Conservation (phyloP, 2,888 invertebrate species). For the Itoplectis maculator region DNA sequence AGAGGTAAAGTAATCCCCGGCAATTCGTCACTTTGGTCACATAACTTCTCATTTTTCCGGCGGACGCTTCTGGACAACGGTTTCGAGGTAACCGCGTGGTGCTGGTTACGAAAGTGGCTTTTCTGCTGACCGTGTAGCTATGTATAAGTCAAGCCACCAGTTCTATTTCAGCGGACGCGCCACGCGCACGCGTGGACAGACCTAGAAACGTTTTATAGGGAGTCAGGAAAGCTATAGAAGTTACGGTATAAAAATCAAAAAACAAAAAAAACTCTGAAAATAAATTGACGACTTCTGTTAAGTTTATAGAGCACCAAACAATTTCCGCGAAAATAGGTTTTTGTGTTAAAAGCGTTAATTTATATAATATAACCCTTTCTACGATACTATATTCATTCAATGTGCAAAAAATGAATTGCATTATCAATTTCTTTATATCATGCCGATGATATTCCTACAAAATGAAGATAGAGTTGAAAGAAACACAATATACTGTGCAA, state of each 20-base stretch:
- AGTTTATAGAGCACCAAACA: not conserved
- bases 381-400: too few species aligned
- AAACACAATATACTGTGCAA: not conserved
- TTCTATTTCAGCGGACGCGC: not conserved
- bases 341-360: not conserved
- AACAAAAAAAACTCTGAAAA: not conserved
- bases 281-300: not conserved
- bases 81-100: constrained; percentile 43
- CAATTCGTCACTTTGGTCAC: constrained; percentile 78
- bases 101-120: constrained; percentile 59
- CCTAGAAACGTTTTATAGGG: not conserved
- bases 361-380: not conserved
- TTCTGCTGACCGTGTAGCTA: constrained; percentile 47
- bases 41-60: constrained; percentile 75
- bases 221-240: constrained; percentile 3
- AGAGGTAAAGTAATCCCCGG: constrained; percentile 73
- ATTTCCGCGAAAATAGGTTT: not conserved
- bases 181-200: not conserved
- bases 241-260: not conserved
- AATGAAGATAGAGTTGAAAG: not conserved
- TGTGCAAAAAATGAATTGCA: not conserved
- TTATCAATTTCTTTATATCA: not conserved
- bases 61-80: constrained; percentile 49
- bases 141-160: constrained; percentile 1
- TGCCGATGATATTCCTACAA: too few species aligned